Evolutionary conservation across 2,797 vertebrate genomes (phyloP).

Genomic region (Sebastes diaconus): DNA sequence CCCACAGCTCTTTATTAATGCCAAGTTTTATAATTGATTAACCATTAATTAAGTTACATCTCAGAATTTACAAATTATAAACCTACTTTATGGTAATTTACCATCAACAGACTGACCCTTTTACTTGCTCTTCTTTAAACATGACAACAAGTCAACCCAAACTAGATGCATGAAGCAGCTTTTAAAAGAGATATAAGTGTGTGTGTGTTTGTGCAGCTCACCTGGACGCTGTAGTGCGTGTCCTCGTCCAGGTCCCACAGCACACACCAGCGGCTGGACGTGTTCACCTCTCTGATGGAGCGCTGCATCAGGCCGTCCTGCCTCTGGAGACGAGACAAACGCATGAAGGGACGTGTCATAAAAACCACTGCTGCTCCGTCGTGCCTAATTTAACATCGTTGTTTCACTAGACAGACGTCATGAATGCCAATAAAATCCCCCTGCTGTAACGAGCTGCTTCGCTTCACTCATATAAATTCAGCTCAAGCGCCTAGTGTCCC

Average conservation of each 20-base stretch:
- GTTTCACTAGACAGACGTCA: neutral
- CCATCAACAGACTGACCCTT: neutral
- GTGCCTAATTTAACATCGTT: neutral
- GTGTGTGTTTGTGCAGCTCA: slow-evolving; percentile 1
- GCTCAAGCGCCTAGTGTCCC: slow-evolving; percentile 1
- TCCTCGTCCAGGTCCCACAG: slow-evolving; percentile 97
- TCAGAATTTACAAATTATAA: neutral
- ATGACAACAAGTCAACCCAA: neutral
- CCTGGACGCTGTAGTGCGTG: slow-evolving; percentile 94
- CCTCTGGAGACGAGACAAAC: slow-evolving; percentile 78
- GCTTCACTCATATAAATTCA: slow-evolving; percentile 36
- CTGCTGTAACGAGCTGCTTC: slow-evolving; percentile 2
- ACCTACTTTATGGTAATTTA: neutral
- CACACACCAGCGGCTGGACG: slow-evolving; percentile 92
- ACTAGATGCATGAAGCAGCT: neutral
- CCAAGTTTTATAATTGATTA: neutral
- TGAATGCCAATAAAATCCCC: neutral
- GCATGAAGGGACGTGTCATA: neutral
- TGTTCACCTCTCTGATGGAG: slow-evolving; percentile 97
- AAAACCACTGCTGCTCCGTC: neutral
- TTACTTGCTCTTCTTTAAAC: neutral
- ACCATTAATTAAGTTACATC: neutral
- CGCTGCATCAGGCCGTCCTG: slow-evolving; percentile 96
- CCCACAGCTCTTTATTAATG: neutral
- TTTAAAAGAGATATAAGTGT: neutral